Evolutionary conservation across 2,113 vertebrate genomes (phyloP).

Genomic region (Paratilapia polleni): DNA sequence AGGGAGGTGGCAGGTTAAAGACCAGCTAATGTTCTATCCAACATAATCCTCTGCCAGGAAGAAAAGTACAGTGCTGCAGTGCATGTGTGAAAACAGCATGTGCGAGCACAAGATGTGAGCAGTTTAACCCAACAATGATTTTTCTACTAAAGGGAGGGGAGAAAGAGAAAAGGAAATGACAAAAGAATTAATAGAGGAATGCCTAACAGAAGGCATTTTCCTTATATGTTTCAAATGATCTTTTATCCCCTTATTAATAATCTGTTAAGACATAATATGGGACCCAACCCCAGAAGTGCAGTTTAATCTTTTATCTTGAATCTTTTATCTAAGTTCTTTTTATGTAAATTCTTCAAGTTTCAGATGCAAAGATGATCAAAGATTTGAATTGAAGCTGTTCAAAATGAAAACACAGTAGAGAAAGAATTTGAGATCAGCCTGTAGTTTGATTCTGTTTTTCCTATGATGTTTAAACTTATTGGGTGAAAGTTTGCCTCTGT

Average conservation of each 20-base stretch:
- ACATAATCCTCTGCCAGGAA: neutral
- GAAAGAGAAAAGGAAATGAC: neutral
- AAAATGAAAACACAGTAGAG: neutral
- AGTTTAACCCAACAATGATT: neutral
- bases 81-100: neutral
- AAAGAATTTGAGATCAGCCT: accelerated
- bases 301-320: neutral
- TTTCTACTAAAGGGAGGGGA: neutral
- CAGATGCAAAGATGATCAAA: neutral
- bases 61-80: neutral
- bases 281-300: accelerated
- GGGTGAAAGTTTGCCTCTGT: neutral
- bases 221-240: neutral
- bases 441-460: accelerated
- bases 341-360: neutral
- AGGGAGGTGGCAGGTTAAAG: neutral
- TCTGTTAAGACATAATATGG: neutral
- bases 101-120: accelerated
- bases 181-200: neutral
- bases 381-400: neutral
- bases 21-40: neutral
- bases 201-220: neutral
- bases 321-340: neutral
- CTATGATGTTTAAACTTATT: neutral
- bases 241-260: neutral